Evolutionary conservation across 2,888 invertebrate genomes (phyloP), one percentile per base, ranked within the genome.

Genomic region (Agelastica alni): DNA sequence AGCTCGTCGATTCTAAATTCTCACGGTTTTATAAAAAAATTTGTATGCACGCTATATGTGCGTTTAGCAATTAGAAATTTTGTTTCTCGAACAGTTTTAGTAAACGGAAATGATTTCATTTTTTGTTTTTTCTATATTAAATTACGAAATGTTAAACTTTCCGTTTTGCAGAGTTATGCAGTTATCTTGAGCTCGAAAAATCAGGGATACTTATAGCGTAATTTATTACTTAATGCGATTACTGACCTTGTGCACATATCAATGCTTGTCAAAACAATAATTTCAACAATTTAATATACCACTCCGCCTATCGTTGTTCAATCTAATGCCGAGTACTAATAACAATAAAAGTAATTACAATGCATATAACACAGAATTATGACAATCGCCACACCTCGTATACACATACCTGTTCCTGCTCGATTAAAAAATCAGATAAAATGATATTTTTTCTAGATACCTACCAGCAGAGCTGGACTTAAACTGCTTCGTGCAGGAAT

Each of bases 191-290:
- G n/a, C n/a, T n/a, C n/a, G n/a, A n/a, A n/a, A n/a, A n/a, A n/a
- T n/a, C n/a, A n/a, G n/a, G n/a, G n/a, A n/a, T n/a, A n/a, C n/a
- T n/a, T n/a, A n/a, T n/a, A n/a, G n/a, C n/a, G n/a, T n/a, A n/a
- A n/a, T n/a, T n/a, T n/a, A n/a, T n/a, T n/a, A n/a, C n/a, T n/a
- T n/a, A n/a, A n/a, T n/a, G n/a, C n/a, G n/a, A n/a, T n/a, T n/a
- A n/a, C n/a, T n/a, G n/a, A n/a, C n/a, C n/a, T n/a, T n/a, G n/a
- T n/a, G n/a, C n/a, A n/a, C n/a, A n/a, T n/a, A n/a, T n/a, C n/a
- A n/a, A n/a, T n/a, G n/a, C n/a, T n/a, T 39, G 37, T 39, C 37
- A 39, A 39, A 39, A 39, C 20, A 39, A 18, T 39, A 14, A 39
- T 39, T 39, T 12, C 10, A 39, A 20, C 37, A 20, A 39, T 39